Conservation (phyloP, 1,140 invertebrate species). For the Scylla paramamosain region DNA sequence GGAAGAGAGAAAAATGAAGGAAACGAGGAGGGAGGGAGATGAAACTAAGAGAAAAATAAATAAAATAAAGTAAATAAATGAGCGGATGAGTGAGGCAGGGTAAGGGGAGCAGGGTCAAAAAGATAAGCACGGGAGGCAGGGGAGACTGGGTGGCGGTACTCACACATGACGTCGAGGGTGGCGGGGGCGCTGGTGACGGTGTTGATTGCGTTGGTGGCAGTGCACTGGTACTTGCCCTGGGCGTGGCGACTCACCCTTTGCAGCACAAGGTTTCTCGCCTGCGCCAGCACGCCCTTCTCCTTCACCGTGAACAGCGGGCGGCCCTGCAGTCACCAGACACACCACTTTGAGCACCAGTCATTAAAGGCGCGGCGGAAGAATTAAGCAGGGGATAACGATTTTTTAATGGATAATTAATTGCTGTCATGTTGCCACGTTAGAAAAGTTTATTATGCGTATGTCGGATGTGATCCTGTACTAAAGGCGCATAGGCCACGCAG, state of each 20-base stretch:
- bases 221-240: conserved; percentile 49
- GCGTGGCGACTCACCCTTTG: conserved; percentile 44
- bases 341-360: background rate
- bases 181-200: conserved; percentile 52
- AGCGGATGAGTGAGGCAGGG: background rate
- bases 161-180: conserved; percentile 47
- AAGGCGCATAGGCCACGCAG: no score
- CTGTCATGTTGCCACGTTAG: background rate
- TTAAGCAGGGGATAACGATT: background rate
- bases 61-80: background rate
- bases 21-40: background rate
- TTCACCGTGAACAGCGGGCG: background rate
- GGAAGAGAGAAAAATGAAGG: background rate
- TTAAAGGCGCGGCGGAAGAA: background rate
- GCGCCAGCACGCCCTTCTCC: conserved; percentile 42
- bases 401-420: background rate
- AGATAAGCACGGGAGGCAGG: background rate
- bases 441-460: background rate
- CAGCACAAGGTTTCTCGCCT: conserved; percentile 57
- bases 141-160: background rate
- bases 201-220: conserved; percentile 40
- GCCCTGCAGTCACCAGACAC: background rate
- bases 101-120: background rate
- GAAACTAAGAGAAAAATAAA: background rate
- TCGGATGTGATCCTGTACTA: no score